A percentile compares a stretch with the other conserved stretches of the same genome.
phyloP scores from a whole-genome alignment of 2,113 vertebrate genomes.

The Rhinogobius similis region DNA sequence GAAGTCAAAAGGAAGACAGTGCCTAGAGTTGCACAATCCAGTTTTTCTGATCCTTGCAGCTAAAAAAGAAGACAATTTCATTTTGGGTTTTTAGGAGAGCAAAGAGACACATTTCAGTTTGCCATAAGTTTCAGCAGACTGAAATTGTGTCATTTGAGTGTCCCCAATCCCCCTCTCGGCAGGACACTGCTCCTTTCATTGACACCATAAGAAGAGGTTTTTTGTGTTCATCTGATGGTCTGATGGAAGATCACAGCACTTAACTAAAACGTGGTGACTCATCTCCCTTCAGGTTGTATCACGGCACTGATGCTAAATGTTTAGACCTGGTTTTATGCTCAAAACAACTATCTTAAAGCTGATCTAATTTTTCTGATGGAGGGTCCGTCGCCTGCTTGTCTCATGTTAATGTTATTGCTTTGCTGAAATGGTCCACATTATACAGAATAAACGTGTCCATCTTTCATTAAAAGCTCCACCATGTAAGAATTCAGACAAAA shows the following conservation, averaged over 20 bases:
- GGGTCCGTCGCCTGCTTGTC: too few relatives aligned
- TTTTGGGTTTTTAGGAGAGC: neutral
- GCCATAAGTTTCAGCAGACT: conserved; percentile 3
- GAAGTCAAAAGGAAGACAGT: neutral
- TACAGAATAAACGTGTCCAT: too few relatives aligned
- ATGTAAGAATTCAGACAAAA: too few relatives aligned
- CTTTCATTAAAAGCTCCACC: too few relatives aligned
- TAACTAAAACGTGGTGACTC: conserved; percentile 6
- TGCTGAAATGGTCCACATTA: too few relatives aligned
- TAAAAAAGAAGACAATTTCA: conserved; percentile 6
- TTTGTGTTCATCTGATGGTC: conserved; percentile 14
- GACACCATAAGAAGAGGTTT: conserved; percentile 8
- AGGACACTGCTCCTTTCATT: conserved; percentile 22
- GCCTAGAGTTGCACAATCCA: conserved; percentile 19
- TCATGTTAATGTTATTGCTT: too few relatives aligned
- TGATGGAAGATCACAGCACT: conserved; percentile 13
- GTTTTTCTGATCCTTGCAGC: conserved; percentile 29
- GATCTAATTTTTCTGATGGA: too few relatives aligned
- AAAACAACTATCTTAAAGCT: too few relatives aligned
- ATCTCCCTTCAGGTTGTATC: conserved; percentile 10
- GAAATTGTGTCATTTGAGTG: conserved; percentile 23
- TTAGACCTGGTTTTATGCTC: neutral
- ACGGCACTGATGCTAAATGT: neutral
- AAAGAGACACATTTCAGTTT: conserved; percentile 22
- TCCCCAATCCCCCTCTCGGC: conserved; percentile 29